Percentiles rank a stretch among this genome's conserved stretches.
Evolutionary conservation across 2,797 vertebrate genomes (phyloP).

Genomic region (Hyperoplus lanceolatus): DNA sequence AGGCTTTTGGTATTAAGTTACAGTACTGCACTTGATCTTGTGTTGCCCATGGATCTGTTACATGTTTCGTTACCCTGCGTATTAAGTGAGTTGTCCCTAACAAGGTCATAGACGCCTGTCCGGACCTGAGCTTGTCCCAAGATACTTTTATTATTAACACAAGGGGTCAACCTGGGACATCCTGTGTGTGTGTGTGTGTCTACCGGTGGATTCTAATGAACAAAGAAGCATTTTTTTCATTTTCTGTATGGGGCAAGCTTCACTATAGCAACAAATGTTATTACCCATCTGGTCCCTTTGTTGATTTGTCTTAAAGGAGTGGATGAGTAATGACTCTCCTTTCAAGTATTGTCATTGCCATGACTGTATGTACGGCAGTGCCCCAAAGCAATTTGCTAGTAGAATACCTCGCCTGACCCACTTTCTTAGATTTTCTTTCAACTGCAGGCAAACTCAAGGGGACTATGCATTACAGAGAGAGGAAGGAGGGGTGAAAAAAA

Average conservation of each 20-base stretch:
- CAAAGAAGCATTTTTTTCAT: background rate
- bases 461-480: slow-evolving; percentile 57
- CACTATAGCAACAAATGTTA: slow-evolving; percentile 3
- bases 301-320: slow-evolving; percentile 44
- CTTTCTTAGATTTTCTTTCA: slow-evolving; percentile 76
- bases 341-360: slow-evolving; percentile 44
- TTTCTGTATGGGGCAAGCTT: slow-evolving; percentile 3
- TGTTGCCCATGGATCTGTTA: slow-evolving; percentile 58
- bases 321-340: slow-evolving; percentile 47
- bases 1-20: slow-evolving; percentile 63
- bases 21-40: slow-evolving; percentile 45
- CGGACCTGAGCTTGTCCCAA: slow-evolving; percentile 27
- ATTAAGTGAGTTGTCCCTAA: slow-evolving; percentile 42
- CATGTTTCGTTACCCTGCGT: slow-evolving; percentile 45
- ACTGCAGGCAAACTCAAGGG: slow-evolving; percentile 60
- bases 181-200: slow-evolving; percentile 22
- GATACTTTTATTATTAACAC: slow-evolving; percentile 9
- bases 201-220: background rate
- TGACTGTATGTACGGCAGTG: slow-evolving; percentile 50
- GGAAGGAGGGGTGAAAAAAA: slow-evolving; percentile 36
- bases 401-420: slow-evolving; percentile 75
- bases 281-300: slow-evolving; percentile 17
- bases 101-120: slow-evolving; percentile 29
- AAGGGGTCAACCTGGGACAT: slow-evolving; percentile 25
- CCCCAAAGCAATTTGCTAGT: slow-evolving; percentile 67